These are phyloP conservation scores for Rissa tridactyla DNA, from an alignment of 2,113 vertebrate genomes.

Conservation along the genomic window DNA sequence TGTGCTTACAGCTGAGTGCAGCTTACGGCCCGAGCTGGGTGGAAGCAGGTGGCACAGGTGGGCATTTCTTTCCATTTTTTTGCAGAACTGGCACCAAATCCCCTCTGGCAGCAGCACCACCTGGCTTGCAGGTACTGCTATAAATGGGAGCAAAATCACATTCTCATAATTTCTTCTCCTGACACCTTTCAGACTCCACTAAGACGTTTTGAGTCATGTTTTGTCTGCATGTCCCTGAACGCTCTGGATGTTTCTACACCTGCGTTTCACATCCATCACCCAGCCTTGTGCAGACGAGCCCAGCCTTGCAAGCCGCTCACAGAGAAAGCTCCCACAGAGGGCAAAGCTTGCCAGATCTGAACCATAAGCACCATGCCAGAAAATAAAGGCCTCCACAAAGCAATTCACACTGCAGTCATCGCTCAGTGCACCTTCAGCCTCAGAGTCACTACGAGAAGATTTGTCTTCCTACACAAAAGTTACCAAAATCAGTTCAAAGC, in stretches of 20 bases:
- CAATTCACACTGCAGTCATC: not conserved
- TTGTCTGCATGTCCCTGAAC: not conserved
- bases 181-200: not conserved
- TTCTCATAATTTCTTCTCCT: not conserved
- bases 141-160: not conserved
- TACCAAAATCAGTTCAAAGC: not conserved
- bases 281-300: not conserved
- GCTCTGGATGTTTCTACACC: not conserved
- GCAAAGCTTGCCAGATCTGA: not conserved
- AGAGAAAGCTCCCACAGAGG: not conserved
- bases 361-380: not conserved
- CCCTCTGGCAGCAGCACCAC: not conserved
- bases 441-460: not conserved
- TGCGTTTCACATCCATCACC: not conserved
- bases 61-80: not conserved
- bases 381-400: not conserved
- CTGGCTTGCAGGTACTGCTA: not conserved
- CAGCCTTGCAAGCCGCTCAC: not conserved
- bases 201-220: fast-evolving
- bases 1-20: not conserved
- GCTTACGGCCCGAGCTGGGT: fast-evolving
- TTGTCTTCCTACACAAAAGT: not conserved
- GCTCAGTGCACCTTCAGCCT: not conserved
- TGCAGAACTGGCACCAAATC: not conserved
- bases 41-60: fast-evolving